Conservation (phyloP, 1,140 invertebrate genomes). For the Rhyzopertha dominica region DNA sequence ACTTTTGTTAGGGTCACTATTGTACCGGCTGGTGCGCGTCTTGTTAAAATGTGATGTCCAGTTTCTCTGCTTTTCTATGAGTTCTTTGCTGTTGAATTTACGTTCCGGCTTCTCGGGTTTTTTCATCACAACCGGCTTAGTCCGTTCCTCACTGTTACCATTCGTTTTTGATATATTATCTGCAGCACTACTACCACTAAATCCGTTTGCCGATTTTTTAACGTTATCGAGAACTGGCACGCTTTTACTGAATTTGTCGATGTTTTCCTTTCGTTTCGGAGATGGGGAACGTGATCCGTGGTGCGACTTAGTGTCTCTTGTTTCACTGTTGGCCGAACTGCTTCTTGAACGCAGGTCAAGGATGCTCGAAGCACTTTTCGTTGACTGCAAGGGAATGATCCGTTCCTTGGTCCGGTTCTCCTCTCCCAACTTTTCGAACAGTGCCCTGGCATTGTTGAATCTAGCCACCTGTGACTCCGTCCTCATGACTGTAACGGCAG, state of each 20-base stretch:
- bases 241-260: conserved; percentile 22
- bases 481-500: conserved; percentile 67
- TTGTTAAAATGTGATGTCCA: conserved; percentile 87
- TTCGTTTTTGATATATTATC: conserved; percentile 26
- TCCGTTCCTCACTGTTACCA: conserved; percentile 20
- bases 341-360: conserved; percentile 34
- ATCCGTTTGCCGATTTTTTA: conserved; percentile 31
- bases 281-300: conserved; percentile 36
- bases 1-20: conserved; percentile 56
- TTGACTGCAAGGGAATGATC: conserved; percentile 38
- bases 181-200: conserved; percentile 31
- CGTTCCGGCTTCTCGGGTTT: conserved; percentile 73
- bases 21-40: conserved; percentile 57
- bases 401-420: conserved; percentile 45
- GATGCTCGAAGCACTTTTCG: conserved; percentile 42
- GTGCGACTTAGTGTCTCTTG: conserved; percentile 30
- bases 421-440: conserved; percentile 88
- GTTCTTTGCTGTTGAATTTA: conserved; percentile 74
- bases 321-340: conserved; percentile 40
- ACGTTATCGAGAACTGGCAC: conserved; percentile 26
- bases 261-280: conserved; percentile 24
- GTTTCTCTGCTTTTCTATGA: conserved; percentile 85
- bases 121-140: conserved; percentile 46
- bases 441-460: conserved; percentile 86
- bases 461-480: conserved; percentile 84